Percentiles rank a stretch among this genome's conserved stretches.
phyloP scores from a whole-genome alignment of 1,140 invertebrate species.

The Melipona quadrifasciata region DNA sequence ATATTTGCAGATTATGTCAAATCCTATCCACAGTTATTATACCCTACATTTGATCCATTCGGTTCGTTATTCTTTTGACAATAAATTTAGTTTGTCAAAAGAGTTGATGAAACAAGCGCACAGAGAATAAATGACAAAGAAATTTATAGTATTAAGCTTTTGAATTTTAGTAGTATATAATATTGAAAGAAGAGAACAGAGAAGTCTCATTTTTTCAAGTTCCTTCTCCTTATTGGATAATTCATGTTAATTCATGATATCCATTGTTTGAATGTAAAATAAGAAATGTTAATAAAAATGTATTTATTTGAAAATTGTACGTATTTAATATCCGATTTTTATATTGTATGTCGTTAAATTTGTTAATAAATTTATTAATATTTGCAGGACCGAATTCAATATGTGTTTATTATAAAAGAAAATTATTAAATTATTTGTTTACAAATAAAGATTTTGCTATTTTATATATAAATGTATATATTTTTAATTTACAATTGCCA shows the following conservation, averaged over 20 bases:
- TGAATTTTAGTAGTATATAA: conserved; percentile 29
- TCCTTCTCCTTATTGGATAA: conserved; percentile 38
- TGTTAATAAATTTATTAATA: no score
- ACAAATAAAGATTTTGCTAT: background rate
- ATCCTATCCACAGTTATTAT: background rate
- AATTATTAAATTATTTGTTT: no score
- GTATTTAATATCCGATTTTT: background rate
- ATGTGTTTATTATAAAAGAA: background rate
- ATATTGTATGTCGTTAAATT: background rate
- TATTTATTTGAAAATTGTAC: conserved; percentile 42
- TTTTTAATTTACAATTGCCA: background rate
- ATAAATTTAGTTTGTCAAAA: conserved; percentile 18
- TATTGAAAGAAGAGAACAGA: conserved; percentile 7
- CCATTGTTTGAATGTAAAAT: conserved; percentile 45
- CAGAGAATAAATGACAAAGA: conserved; percentile 35
- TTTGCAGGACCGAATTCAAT: background rate
- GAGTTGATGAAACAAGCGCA: conserved; percentile 36
- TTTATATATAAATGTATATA: background rate
- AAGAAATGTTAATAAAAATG: conserved; percentile 47
- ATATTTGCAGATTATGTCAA: background rate
- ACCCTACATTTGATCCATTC: background rate
- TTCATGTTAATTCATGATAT: conserved; percentile 24
- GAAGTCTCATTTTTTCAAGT: conserved; percentile 20
- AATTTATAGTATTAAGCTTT: conserved; percentile 35
- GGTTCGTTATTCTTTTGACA: conserved; percentile 16